These are phyloP conservation scores for Cepphus grylle DNA, from an alignment of 2,113 vertebrate genomes.

Conservation along the genomic window DNA sequence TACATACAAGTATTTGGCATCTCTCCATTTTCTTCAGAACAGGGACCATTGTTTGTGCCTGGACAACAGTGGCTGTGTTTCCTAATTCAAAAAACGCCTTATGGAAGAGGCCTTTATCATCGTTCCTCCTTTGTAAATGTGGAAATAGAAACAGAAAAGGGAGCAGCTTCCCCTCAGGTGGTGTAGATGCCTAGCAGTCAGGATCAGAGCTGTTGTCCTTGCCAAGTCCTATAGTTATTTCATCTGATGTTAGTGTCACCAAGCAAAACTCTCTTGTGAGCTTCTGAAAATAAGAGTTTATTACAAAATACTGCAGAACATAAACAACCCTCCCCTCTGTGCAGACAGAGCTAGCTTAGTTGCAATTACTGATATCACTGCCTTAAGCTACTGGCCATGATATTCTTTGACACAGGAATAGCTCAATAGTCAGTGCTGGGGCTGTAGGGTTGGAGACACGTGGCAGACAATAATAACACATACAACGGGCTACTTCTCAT, in stretches of 20 bases:
- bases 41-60: constrained; percentile 11
- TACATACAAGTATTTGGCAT: neutral
- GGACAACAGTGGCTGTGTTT: constrained; percentile 37
- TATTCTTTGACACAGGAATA: neutral
- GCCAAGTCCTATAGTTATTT: neutral
- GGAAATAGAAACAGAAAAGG: neutral
- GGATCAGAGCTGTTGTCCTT: neutral
- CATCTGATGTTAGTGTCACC: neutral
- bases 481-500: neutral
- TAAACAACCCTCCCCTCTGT: neutral
- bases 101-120: constrained; percentile 5
- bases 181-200: neutral
- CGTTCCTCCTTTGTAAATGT: neutral
- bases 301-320: neutral
- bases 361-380: neutral
- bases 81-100: neutral
- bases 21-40: neutral
- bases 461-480: neutral
- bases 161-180: neutral
- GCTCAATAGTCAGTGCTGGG: neutral
- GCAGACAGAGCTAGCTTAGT: neutral
- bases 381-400: neutral
- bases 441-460: neutral
- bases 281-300: neutral
- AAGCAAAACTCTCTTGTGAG: neutral